Evolutionary conservation across 1,140 invertebrate genomes (phyloP), one percentile per base, ranked within the genome.

Genomic region (Drosophila lowei): DNA sequence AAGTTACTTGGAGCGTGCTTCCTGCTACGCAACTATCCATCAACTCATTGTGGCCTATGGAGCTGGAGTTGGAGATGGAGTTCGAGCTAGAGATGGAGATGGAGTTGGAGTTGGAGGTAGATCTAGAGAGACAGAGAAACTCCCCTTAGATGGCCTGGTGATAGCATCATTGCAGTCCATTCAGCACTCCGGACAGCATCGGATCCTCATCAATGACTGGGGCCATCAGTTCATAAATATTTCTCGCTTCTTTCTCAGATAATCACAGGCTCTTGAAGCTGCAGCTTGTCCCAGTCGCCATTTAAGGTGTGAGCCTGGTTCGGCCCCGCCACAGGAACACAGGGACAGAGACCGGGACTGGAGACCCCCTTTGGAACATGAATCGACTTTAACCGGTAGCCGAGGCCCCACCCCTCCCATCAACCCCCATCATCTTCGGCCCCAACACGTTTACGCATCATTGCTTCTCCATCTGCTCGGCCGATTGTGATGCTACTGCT

Each of bases 361-460:
- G 34, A 0, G 11, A 13, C 34, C 34, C 11, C 34, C 5, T 38
- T 70, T 61, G 54, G 46, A 41, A 44, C 63, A 74, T 64, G 76
- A 79, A 79, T 77, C 72, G 67, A 58, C 55, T 41, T 38, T 49
- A 73, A 73, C 76, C 59, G 50, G 70, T 72, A 72, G 70, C 68
- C 60, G 52, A 48, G 72, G 54, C 74, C 18, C 30, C 41, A 0
- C 4, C 34, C 72, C 50, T 30, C 50, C 55, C n/a, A 48, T 71
- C 48, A 48, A 44, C 74, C 16, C 30, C 30, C 30, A 74, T 25
- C 23, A 25, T 25, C 4, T 4, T 25, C 23, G 3, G 71, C 71
- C 64, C 79, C 80, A 79, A 80, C 80, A 86, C 73, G 80, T 85
- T 86, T 74, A 85, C 80, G 80, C 80, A 85, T 86, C 81, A 77